These are phyloP conservation scores for Eulemur mongoz DNA, from an alignment of 2,797 vertebrate species.

Conservation along the genomic window DNA sequence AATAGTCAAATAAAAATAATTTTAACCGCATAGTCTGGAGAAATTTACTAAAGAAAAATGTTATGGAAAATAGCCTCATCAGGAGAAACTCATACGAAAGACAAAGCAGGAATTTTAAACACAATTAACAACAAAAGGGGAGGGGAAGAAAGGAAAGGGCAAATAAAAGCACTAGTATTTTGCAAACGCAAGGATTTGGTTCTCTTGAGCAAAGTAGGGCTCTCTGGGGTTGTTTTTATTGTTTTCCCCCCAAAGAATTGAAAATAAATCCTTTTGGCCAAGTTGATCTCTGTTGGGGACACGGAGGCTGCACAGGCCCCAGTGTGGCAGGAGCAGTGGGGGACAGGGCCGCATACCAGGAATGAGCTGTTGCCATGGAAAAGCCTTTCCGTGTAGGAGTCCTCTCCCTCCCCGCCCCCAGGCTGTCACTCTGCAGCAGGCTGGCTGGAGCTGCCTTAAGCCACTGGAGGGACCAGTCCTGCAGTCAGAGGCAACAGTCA, in stretches of 20 bases:
- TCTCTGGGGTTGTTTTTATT: background rate
- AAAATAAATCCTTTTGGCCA: background rate
- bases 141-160: background rate
- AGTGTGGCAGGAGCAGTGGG: too few relatives aligned
- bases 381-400: background rate
- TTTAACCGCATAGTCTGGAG: background rate
- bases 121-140: background rate
- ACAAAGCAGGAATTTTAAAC: background rate
- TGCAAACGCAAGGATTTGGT: background rate
- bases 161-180: background rate
- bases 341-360: background rate
- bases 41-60: background rate
- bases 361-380: background rate
- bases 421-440: background rate
- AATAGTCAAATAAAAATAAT: background rate
- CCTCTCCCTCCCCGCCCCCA: background rate
- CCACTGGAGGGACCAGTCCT: background rate
- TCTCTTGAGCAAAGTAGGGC: background rate
- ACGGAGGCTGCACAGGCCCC: background rate
- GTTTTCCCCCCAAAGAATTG: background rate
- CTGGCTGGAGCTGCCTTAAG: background rate
- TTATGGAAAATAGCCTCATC: background rate
- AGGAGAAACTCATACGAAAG: background rate
- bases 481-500: background rate
- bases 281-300: background rate